A percentile compares a stretch with the other conserved stretches of the same genome.
Evolutionary conservation across 2,888 invertebrate genomes (phyloP).

Genomic region (Harpalus rufipes): DNA sequence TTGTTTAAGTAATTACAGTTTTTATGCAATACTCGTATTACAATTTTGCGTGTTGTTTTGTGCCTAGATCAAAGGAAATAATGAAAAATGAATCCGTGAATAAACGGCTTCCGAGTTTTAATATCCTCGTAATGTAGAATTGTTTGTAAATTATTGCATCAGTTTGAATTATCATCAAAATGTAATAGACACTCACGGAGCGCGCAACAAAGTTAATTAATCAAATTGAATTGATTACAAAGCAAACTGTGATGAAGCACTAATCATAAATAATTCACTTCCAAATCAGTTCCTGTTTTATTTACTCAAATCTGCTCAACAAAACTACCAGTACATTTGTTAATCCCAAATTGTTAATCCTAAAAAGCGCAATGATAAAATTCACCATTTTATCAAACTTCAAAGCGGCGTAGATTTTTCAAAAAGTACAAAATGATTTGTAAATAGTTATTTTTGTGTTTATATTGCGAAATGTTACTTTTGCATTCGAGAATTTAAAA

Average conservation of each 20-base stretch:
- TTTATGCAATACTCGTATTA: background rate
- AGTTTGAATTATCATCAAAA: constrained; percentile 2
- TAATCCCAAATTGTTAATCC: constrained; percentile 17
- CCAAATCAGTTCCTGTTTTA: constrained; percentile 29
- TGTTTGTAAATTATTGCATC: constrained; percentile 12
- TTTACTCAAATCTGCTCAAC: constrained; percentile 3
- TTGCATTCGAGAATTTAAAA: no score
- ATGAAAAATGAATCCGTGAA: constrained; percentile 2
- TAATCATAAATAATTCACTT: constrained; percentile 40
- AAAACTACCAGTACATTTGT: background rate
- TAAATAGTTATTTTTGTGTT: no score
- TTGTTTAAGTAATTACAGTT: no score
- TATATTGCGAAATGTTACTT: no score
- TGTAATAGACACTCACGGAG: constrained; percentile 2
- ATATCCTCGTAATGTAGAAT: background rate
- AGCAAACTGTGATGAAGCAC: constrained; percentile 25
- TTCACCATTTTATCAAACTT: no score
- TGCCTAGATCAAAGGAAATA: background rate
- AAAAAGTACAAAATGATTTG: no score
- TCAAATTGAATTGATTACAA: constrained; percentile 43
- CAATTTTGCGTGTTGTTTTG: background rate
- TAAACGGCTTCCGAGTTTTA: background rate
- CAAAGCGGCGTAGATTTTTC: no score
- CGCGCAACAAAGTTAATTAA: constrained; percentile 29
- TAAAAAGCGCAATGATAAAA: background rate